Conservation (phyloP, 2,113 vertebrate species). For the Pelecanus crispus region DNA sequence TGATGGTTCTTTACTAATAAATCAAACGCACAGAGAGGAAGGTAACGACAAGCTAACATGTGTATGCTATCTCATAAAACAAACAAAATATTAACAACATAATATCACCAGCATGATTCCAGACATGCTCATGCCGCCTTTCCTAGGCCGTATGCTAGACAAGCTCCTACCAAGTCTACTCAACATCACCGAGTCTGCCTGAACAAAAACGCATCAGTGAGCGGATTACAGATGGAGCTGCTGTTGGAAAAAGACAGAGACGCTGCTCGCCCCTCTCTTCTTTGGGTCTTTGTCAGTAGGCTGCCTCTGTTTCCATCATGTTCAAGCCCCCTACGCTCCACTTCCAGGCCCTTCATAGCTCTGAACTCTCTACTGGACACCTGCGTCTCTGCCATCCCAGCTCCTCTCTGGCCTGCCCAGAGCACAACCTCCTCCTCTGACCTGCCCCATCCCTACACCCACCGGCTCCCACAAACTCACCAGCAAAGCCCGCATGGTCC, state of each 20-base stretch:
- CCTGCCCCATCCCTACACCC: not conserved
- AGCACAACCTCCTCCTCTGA: not conserved
- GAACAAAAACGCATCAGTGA: not conserved
- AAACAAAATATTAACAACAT: slow-evolving; percentile 23
- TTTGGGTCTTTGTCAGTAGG: not conserved
- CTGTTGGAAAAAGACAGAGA: not conserved
- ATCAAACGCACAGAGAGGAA: not conserved
- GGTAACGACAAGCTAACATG: slow-evolving; percentile 30
- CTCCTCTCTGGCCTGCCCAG: not conserved
- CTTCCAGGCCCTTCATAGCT: not conserved
- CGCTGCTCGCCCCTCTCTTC: accelerated
- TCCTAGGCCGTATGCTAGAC: not conserved
- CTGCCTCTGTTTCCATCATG: not conserved
- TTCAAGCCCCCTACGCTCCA: not conserved
- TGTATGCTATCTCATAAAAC: slow-evolving; percentile 11
- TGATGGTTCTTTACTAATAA: slow-evolving; percentile 24
- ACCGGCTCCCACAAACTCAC: not conserved
- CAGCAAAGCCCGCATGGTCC: not conserved
- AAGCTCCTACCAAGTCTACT: not conserved
- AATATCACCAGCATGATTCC: not conserved
- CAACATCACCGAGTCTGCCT: not conserved
- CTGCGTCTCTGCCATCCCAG: not conserved
- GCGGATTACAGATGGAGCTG: not conserved
- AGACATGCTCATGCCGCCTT: not conserved
- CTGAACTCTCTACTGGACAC: not conserved